Evolutionary conservation across 2,888 invertebrate genomes (phyloP).

Genomic region (Slavum lentiscoides): DNA sequence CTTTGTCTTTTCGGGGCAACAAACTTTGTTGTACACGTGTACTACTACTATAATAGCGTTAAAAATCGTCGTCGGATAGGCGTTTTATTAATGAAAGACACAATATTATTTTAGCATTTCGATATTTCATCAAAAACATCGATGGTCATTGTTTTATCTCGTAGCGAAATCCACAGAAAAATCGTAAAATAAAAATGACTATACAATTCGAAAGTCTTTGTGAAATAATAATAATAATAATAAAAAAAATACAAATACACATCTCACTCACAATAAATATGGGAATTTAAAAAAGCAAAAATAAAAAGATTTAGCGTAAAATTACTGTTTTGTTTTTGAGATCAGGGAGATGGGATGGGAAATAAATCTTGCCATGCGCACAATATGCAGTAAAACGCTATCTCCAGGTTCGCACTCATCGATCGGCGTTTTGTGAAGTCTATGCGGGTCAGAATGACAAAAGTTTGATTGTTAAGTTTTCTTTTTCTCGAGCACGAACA

Average conservation of each 20-base stretch:
- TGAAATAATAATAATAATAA: too few relatives aligned
- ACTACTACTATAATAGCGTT: neutral
- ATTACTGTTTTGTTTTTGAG: neutral
- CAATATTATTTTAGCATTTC: too few relatives aligned
- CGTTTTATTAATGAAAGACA: neutral
- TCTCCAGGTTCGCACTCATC: neutral
- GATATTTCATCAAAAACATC: too few relatives aligned
- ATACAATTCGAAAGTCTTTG: neutral
- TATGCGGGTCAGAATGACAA: too few relatives aligned
- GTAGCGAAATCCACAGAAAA: neutral
- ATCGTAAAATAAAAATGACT: neutral
- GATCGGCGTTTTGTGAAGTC: neutral
- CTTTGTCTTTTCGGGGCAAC: conserved; percentile 40
- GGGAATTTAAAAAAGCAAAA: neutral
- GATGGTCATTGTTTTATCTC: too few relatives aligned
- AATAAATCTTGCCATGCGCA: neutral
- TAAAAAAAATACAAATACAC: neutral
- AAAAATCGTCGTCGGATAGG: conserved; percentile 1
- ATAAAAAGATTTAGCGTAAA: neutral
- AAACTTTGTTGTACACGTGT: neutral
- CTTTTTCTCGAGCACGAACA: too few relatives aligned
- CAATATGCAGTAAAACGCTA: neutral
- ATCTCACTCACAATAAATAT: neutral
- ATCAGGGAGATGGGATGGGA: conserved; percentile 14
- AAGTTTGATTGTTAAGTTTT: too few relatives aligned